phyloP scores from a whole-genome alignment of 2,888 invertebrate genomes.

The Nesidiocoris tenuis region DNA sequence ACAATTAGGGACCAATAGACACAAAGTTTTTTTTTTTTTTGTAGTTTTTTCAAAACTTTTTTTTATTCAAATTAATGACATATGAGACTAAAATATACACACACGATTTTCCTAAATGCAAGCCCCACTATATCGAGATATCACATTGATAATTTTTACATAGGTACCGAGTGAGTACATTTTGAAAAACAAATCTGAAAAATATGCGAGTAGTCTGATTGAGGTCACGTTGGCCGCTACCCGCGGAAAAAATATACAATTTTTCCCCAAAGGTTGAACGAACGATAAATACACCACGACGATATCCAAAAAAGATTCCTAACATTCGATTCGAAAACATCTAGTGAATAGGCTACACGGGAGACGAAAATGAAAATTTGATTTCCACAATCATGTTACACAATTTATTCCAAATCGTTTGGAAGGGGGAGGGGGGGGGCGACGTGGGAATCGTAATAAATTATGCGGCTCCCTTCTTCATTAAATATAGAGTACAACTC shows the following conservation, averaged over 20 bases:
- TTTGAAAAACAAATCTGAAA: conserved; percentile 7
- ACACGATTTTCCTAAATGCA: conserved; percentile 48
- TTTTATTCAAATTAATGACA: conserved; percentile 45
- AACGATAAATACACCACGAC: not conserved
- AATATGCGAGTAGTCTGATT: conserved; percentile 3
- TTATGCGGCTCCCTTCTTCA: conserved; percentile 54
- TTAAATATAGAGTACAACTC: conserved; percentile 31
- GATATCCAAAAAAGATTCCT: not conserved
- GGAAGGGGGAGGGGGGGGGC: not conserved
- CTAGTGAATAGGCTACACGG: not conserved
- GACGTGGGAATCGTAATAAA: conserved; percentile 53
- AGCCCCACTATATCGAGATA: conserved; percentile 57
- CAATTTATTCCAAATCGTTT: not conserved
- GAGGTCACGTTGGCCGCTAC: not conserved
- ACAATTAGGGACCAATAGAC: conserved; percentile 48
- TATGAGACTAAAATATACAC: conserved; percentile 48
- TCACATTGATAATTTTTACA: conserved; percentile 55
- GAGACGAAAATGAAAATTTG: not conserved
- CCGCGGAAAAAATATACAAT: no score
- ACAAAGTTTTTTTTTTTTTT: conserved; percentile 46
- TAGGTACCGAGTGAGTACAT: not conserved
- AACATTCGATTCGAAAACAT: not conserved
- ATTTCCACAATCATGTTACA: not conserved
- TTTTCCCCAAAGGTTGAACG: no score
- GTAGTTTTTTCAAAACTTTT: conserved; percentile 49